Conservation (phyloP, 1,140 invertebrate species). For the Daktulosphaira vitifoliae region DNA sequence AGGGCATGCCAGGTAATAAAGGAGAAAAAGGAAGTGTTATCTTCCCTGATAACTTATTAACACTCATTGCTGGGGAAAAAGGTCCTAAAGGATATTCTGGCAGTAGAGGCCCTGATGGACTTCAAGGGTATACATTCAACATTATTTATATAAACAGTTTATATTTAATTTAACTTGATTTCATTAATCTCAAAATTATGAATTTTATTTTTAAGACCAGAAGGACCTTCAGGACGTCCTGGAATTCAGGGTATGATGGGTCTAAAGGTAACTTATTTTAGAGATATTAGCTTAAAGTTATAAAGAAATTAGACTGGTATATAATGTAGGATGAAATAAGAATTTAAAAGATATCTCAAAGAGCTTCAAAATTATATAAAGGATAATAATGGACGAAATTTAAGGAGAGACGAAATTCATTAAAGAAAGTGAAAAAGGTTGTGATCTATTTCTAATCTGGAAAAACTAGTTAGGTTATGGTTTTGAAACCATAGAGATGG, state of each 20-base stretch:
- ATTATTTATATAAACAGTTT: neutral
- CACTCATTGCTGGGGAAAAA: neutral
- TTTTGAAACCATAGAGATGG: too few species aligned
- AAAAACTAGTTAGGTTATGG: too few species aligned
- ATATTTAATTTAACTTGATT: neutral
- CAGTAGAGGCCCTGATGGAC: constrained; percentile 1
- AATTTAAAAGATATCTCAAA: too few species aligned
- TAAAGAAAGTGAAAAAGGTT: too few species aligned
- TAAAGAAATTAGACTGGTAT: too few species aligned
- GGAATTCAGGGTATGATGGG: constrained; percentile 21
- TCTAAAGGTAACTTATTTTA: constrained; percentile 21
- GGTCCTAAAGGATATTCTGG: constrained; percentile 32
- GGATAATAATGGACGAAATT: too few species aligned
- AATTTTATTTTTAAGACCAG: neutral
- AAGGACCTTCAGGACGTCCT: neutral
- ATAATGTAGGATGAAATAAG: too few species aligned
- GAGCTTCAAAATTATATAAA: too few species aligned
- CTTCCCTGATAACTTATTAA: neutral
- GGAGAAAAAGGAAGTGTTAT: constrained; percentile 41
- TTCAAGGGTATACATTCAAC: neutral
- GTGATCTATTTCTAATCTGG: too few species aligned
- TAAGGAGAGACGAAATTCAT: too few species aligned
- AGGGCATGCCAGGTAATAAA: constrained; percentile 44
- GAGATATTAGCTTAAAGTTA: too few species aligned
- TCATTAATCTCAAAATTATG: neutral